A percentile compares a stretch with the other conserved stretches of the same genome.
Conservation (phyloP, 2,113 vertebrate genomes). For the Tursiops truncatus region DNA sequence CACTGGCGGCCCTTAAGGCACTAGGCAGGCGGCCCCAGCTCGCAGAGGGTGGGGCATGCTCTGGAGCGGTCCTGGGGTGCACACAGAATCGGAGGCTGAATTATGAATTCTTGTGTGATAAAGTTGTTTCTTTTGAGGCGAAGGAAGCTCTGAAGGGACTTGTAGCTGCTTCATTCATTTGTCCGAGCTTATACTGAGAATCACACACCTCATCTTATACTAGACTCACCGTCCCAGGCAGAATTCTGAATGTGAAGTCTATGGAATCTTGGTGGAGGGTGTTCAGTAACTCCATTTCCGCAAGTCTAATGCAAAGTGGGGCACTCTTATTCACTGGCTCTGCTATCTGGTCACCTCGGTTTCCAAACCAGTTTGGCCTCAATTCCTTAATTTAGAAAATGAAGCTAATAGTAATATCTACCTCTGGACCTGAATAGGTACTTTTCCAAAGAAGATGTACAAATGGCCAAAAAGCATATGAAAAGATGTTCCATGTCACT, state of each 20-base stretch:
- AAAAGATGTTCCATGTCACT: neutral
- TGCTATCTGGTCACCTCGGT: neutral
- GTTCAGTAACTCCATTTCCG: rapidly evolving
- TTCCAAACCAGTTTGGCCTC: neutral
- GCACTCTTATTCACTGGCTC: neutral
- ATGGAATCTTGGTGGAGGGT: neutral
- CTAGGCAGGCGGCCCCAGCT: neutral
- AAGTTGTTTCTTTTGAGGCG: neutral
- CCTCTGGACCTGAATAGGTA: neutral
- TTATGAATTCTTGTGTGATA: neutral
- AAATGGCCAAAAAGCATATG: neutral
- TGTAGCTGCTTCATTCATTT: neutral
- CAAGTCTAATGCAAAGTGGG: neutral
- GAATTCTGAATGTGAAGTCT: neutral
- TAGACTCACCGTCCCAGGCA: neutral
- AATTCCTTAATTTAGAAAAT: conserved; percentile 7
- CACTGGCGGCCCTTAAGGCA: neutral
- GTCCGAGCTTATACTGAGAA: neutral
- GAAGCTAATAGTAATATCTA: neutral
- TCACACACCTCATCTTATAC: neutral
- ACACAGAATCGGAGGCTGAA: neutral
- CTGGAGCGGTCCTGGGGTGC: neutral
- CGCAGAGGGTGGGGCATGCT: neutral
- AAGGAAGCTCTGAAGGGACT: neutral
- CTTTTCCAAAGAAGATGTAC: neutral